These are phyloP conservation scores for Boloria euphrosyne DNA, from an alignment of 2,888 invertebrate species.

Conservation along the genomic window DNA sequence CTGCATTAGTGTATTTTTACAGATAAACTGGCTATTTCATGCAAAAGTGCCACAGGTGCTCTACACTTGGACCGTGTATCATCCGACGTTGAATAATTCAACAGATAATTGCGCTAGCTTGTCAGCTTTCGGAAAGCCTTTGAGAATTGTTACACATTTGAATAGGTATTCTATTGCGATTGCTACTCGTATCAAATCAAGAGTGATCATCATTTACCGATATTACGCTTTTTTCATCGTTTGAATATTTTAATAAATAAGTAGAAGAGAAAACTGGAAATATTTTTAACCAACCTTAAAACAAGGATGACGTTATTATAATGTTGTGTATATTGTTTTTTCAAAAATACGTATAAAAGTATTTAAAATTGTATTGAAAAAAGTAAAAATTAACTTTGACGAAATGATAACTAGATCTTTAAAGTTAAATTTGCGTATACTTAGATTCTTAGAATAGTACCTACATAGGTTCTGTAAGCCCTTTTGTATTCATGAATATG, in stretches of 20 bases:
- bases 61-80: constrained; percentile 28
- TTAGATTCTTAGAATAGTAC: constrained; percentile 1
- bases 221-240: no score
- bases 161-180: constrained; percentile 1
- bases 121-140: constrained; percentile 33
- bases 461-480: constrained; percentile 8
- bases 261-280: no score
- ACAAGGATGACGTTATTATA: no score
- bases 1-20: not conserved
- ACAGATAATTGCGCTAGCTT: constrained; percentile 49
- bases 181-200: not conserved
- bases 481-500: constrained; percentile 24
- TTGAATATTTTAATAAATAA: no score
- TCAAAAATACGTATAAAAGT: no score
- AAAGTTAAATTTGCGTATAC: not conserved
- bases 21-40: constrained; percentile 11
- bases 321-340: no score
- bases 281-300: no score
- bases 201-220: no score
- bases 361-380: no score
- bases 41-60: constrained; percentile 28
- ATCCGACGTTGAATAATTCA: constrained; percentile 51
- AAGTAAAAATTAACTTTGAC: not conserved
- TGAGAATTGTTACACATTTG: constrained; percentile 15
- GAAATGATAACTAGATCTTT: not conserved